Conservation (phyloP, 2,797 vertebrate species). For the Hafferia zeledoni region DNA sequence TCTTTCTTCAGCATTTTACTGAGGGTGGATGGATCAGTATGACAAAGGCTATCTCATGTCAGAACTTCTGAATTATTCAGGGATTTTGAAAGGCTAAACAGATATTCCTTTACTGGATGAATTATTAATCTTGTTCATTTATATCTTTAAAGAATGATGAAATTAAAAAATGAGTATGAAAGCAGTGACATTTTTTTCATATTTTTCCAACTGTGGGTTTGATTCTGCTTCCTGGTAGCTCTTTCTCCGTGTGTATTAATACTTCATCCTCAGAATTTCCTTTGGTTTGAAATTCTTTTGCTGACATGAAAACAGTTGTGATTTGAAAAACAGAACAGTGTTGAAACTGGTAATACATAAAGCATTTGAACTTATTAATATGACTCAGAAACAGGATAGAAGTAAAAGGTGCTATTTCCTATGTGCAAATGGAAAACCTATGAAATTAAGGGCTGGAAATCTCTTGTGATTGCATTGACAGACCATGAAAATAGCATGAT, state of each 20-base stretch:
- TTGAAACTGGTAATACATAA: slow-evolving; percentile 44
- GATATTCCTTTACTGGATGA: slow-evolving; percentile 57
- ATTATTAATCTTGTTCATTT: slow-evolving; percentile 40
- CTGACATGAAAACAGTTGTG: slow-evolving; percentile 51
- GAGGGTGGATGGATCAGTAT: slow-evolving; percentile 22
- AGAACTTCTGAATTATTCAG: slow-evolving; percentile 84
- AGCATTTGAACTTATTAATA: slow-evolving; percentile 47
- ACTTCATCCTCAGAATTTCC: slow-evolving; percentile 42
- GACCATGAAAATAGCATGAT: not conserved
- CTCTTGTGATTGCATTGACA: slow-evolving; percentile 23
- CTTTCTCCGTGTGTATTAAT: not conserved
- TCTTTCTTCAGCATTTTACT: slow-evolving; percentile 48
- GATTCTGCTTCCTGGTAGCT: not conserved
- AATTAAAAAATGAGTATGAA: not conserved
- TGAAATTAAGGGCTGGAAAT: slow-evolving; percentile 23
- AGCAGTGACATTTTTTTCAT: not conserved
- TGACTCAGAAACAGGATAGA: slow-evolving; percentile 41
- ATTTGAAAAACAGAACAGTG: slow-evolving; percentile 58
- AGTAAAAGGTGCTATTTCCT: slow-evolving; percentile 64
- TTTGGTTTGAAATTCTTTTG: slow-evolving; percentile 48
- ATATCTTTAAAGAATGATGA: not conserved
- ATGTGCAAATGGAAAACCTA: slow-evolving; percentile 43
- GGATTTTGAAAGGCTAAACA: slow-evolving; percentile 59
- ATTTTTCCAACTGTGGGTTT: not conserved
- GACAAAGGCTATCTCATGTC: slow-evolving; percentile 71